These are phyloP conservation scores for Pseudococcus viburni DNA, from an alignment of 2,888 invertebrate genomes.

Conservation along the genomic window DNA sequence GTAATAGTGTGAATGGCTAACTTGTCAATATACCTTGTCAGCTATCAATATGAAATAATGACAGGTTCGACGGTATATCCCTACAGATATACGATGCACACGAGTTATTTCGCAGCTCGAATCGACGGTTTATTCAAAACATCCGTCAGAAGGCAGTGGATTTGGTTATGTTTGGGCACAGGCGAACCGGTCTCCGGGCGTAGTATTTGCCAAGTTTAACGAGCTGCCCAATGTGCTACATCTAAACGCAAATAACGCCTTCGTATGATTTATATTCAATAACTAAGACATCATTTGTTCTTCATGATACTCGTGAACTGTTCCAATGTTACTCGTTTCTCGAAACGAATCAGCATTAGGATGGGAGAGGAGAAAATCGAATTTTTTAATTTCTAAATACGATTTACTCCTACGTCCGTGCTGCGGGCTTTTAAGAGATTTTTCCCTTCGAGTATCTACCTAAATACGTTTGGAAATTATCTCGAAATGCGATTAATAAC, in stretches of 20 bases:
- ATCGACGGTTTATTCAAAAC: slow-evolving; percentile 45
- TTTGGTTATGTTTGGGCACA: slow-evolving; percentile 42
- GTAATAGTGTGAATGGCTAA: background rate
- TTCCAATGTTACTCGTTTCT: background rate
- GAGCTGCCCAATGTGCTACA: slow-evolving; percentile 25
- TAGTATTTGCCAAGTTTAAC: slow-evolving; percentile 56
- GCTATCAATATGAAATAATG: slow-evolving; percentile 55
- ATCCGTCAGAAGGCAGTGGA: slow-evolving; percentile 30
- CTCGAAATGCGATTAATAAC: background rate
- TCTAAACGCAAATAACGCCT: slow-evolving; percentile 51
- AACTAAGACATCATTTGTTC: slow-evolving; percentile 50
- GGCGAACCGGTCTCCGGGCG: slow-evolving; percentile 32
- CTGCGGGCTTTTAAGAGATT: background rate
- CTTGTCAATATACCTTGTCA: slow-evolving; percentile 46
- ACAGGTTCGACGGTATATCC: background rate
- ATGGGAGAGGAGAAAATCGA: background rate
- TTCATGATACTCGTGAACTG: background rate
- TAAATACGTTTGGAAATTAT: background rate
- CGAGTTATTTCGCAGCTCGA: slow-evolving; percentile 18
- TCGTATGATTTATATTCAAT: slow-evolving; percentile 58
- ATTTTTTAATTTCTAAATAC: slow-evolving; percentile 31
- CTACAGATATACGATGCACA: background rate
- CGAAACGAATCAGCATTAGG: background rate
- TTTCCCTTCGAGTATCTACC: background rate
- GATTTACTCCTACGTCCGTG: background rate